phyloP scores from a whole-genome alignment of 2,113 vertebrate species.

The Brachypteracias leptosomus region DNA sequence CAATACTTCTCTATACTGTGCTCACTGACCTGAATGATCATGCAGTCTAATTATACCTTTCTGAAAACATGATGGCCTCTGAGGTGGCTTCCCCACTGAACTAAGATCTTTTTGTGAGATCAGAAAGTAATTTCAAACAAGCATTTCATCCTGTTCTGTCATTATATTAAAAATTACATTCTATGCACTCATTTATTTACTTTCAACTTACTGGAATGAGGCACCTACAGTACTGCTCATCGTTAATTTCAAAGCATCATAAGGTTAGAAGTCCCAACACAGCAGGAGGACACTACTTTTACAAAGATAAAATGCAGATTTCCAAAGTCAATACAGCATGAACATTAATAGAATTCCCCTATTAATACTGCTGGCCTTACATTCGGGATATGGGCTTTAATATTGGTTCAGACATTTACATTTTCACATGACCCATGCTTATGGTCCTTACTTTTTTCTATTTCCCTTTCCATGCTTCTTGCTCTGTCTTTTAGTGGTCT shows the following conservation, averaged over 20 bases:
- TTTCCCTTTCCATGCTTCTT: background rate
- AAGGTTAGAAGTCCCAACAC: background rate
- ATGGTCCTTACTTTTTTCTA: background rate
- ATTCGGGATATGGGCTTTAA: background rate
- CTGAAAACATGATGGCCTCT: background rate
- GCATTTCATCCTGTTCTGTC: background rate
- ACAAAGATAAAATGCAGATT: no score
- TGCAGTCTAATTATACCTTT: background rate
- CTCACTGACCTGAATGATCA: conserved; percentile 14
- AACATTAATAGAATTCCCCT: background rate
- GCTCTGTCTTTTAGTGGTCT: background rate
- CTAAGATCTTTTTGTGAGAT: background rate
- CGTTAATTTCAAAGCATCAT: background rate
- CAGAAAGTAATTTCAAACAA: background rate
- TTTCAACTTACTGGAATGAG: background rate
- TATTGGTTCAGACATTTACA: background rate
- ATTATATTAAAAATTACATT: background rate
- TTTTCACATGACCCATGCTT: background rate
- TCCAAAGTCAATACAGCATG: background rate
- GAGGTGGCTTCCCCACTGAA: background rate
- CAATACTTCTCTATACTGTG: background rate
- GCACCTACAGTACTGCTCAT: background rate
- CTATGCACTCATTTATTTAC: background rate
- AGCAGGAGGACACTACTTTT: background rate
- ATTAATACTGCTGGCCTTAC: background rate